phyloP scores from a whole-genome alignment of 1,140 invertebrate genomes.

The Zaprionus gabonicus region DNA sequence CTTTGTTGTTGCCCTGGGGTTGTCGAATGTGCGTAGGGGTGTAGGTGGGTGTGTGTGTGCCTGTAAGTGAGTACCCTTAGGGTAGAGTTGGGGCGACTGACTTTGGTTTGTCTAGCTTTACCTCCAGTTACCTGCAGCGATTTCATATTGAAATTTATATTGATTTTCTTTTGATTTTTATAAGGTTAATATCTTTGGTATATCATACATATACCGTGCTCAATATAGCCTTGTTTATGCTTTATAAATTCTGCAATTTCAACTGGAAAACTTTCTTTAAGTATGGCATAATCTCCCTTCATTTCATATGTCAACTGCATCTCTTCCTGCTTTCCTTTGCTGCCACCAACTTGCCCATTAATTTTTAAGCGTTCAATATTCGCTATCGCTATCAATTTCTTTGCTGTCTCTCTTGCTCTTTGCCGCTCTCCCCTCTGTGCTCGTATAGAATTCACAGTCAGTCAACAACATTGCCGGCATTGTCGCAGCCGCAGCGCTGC shows the following conservation, averaged over 20 bases:
- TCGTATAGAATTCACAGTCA: conserved; percentile 39
- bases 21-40: conserved; percentile 2
- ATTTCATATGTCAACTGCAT: neutral
- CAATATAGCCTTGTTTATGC: too few species aligned
- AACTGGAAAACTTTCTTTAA: neutral
- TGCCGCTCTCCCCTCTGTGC: neutral
- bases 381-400: conserved; percentile 11
- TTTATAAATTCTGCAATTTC: too few species aligned
- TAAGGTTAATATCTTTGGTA: neutral
- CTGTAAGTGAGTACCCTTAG: neutral
- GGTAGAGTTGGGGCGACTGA: neutral
- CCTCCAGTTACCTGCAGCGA: neutral
- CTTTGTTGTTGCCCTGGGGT: conserved; percentile 45
- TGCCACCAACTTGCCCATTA: neutral
- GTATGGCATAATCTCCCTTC: neutral
- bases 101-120: neutral
- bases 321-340: neutral
- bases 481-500: conserved; percentile 49
- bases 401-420: neutral
- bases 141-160: neutral
- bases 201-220: too few species aligned
- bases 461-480: conserved; percentile 40
- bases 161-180: neutral
- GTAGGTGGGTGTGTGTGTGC: neutral
- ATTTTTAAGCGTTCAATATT: conserved; percentile 14